Evolutionary conservation across 1,140 invertebrate genomes (phyloP).

Genomic region (Lycorma delicatula): DNA sequence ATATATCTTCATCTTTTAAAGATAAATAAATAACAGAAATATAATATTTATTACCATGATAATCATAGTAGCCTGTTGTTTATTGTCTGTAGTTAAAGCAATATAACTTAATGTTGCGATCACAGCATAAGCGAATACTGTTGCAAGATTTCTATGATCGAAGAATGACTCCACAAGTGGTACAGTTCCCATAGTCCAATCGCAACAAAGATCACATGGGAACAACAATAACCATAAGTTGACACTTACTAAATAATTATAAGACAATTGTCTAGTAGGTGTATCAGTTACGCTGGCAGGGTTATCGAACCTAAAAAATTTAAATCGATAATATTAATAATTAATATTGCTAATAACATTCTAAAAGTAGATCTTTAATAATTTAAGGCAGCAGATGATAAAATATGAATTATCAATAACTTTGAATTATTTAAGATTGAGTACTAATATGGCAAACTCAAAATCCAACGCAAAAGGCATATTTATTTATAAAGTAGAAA

Average conservation of each 20-base stretch:
- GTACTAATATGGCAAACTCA: no score
- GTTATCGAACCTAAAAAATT: slow-evolving; percentile 73
- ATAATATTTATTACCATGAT: slow-evolving; percentile 58
- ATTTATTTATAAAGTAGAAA: no score
- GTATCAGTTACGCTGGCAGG: slow-evolving; percentile 72
- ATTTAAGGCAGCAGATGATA: no score
- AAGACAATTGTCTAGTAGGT: slow-evolving; percentile 80
- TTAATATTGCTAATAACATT: no score
- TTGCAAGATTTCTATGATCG: slow-evolving; percentile 80
- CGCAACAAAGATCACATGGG: slow-evolving; percentile 86
- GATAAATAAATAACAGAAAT: not conserved
- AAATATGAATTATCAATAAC: no score
- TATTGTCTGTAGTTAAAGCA: slow-evolving; percentile 55
- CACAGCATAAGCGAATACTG: slow-evolving; percentile 57
- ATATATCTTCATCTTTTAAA: not conserved
- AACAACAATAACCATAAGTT: slow-evolving; percentile 86
- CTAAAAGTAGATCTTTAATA: no score
- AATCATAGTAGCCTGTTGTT: slow-evolving; percentile 60
- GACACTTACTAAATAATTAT: slow-evolving; percentile 83
- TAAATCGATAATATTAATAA: no score
- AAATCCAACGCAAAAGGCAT: no score
- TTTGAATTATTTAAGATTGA: no score
- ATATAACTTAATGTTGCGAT: slow-evolving; percentile 53
- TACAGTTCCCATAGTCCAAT: slow-evolving; percentile 98
- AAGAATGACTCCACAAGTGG: slow-evolving; percentile 69